Evolutionary conservation across 2,888 invertebrate species (phyloP).

Genomic region (Prosapia bicincta): DNA sequence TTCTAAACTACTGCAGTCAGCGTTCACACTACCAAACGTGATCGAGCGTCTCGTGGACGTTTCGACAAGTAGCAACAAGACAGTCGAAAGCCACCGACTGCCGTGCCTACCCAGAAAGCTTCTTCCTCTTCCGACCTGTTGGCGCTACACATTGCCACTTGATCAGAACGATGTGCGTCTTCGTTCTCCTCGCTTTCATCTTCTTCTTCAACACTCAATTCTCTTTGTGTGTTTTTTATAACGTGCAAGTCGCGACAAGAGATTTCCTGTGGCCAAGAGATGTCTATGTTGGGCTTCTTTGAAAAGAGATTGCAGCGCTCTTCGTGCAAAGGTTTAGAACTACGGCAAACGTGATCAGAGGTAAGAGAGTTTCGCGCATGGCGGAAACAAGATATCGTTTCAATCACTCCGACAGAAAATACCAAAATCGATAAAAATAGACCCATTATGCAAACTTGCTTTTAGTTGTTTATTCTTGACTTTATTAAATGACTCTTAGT

Average conservation of each 20-base stretch:
- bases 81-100: too few species aligned
- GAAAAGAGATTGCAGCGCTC: neutral
- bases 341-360: slow-evolving; percentile 13
- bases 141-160: too few species aligned
- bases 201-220: neutral
- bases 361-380: slow-evolving; percentile 51
- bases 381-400: slow-evolving; percentile 58
- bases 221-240: slow-evolving; percentile 2
- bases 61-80: too few species aligned
- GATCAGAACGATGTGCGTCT: too few species aligned
- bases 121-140: too few species aligned
- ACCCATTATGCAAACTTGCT: slow-evolving; percentile 61
- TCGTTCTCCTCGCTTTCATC: neutral
- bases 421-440: slow-evolving; percentile 70
- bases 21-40: too few species aligned
- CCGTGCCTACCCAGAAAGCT: too few species aligned
- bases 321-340: neutral
- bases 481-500: too few species aligned
- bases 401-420: slow-evolving; percentile 70
- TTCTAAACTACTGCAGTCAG: too few species aligned
- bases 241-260: slow-evolving; percentile 8
- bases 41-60: too few species aligned
- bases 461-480: too few species aligned
- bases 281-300: slow-evolving; percentile 7
- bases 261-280: slow-evolving; percentile 18